phyloP scores from a whole-genome alignment of 2,888 invertebrate genomes.

The Diaphora mendica region DNA sequence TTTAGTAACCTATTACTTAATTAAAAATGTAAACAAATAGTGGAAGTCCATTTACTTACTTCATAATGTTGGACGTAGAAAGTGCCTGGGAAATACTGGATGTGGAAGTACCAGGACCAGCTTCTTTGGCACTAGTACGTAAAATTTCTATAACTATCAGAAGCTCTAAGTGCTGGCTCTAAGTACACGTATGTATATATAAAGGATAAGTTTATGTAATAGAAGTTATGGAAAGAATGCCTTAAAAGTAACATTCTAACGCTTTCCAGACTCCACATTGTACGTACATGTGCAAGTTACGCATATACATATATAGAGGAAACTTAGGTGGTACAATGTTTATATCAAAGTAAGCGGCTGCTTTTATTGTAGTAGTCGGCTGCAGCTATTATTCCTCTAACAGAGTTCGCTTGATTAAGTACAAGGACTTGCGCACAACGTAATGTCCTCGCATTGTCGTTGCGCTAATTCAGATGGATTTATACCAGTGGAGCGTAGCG shows the following conservation, averaged over 20 bases:
- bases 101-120: not conserved
- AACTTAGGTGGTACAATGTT: conserved; percentile 29
- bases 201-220: not conserved
- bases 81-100: not conserved
- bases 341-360: conserved; percentile 30
- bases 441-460: conserved; percentile 69
- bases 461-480: conserved; percentile 73
- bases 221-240: not conserved
- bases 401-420: conserved; percentile 67
- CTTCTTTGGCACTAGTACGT: too few relatives aligned
- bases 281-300: not conserved
- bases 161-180: too few relatives aligned
- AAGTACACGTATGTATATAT: too few relatives aligned
- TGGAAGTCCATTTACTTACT: not conserved
- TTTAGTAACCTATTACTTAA: not conserved
- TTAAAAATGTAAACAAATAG: not conserved
- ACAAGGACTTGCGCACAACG: conserved; percentile 63
- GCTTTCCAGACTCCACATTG: not conserved
- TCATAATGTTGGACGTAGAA: not conserved
- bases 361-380: conserved; percentile 41
- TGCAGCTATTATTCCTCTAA: conserved; percentile 53
- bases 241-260: not conserved
- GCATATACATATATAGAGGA: not conserved
- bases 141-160: too few relatives aligned
- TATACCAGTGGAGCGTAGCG: conserved; percentile 62